phyloP scores from a whole-genome alignment of 1,140 invertebrate species.

The Contarinia nasturtii region DNA sequence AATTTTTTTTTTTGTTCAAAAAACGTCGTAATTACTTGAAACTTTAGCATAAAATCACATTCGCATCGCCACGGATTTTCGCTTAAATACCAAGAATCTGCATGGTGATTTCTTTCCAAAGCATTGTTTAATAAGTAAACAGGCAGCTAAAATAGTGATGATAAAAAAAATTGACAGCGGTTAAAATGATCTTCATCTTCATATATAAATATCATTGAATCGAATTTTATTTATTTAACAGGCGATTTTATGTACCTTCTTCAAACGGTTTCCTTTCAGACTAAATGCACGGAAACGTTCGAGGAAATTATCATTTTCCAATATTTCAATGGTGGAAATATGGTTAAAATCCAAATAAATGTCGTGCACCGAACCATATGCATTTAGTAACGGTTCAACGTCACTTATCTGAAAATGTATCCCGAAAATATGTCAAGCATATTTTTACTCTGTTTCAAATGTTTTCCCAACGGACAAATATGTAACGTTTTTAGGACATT shows the following conservation, averaged over 20 bases:
- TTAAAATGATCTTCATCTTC: conserved; percentile 4
- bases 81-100: conserved; percentile 43
- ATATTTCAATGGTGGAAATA: conserved; percentile 41
- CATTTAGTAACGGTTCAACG: conserved; percentile 40
- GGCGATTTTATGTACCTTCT: conserved; percentile 30
- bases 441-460: no score
- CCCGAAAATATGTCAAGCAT: no score
- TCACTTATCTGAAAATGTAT: conserved; percentile 33
- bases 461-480: no score
- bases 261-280: conserved; percentile 47
- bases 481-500: no score
- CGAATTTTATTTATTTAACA: conserved; percentile 2
- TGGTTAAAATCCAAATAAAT: conserved; percentile 58
- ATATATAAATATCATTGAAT: neutral
- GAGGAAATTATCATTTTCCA: conserved; percentile 62
- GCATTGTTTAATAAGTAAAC: conserved; percentile 60
- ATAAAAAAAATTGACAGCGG: no score
- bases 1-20: no score
- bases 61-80: conserved; percentile 66
- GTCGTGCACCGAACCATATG: conserved; percentile 43
- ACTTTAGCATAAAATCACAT: conserved; percentile 53
- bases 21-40: no score
- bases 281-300: conserved; percentile 51
- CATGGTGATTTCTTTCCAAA: conserved; percentile 47
- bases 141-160: conserved; percentile 36